A percentile compares a stretch with the other conserved stretches of the same genome.
Evolutionary conservation across 2,113 vertebrate species (phyloP).

Genomic region (Urocolius indicus): DNA sequence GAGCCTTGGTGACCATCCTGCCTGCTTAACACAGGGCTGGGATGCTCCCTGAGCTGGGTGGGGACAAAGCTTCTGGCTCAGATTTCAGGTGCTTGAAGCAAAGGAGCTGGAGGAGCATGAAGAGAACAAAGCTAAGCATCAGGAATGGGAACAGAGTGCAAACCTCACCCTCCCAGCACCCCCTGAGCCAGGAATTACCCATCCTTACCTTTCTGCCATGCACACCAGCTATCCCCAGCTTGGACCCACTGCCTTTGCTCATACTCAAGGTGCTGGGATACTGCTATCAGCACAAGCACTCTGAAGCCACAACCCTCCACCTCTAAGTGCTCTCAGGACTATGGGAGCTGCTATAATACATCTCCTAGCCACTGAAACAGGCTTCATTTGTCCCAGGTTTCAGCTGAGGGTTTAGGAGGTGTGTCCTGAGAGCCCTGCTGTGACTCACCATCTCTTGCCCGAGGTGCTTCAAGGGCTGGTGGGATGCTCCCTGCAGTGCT

Average conservation of each 20-base stretch:
- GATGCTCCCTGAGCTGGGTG: not conserved
- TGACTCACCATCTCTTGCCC: fast-evolving
- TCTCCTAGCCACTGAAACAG: not conserved
- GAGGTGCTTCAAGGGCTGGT: fast-evolving
- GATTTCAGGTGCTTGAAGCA: not conserved
- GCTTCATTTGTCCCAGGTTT: not conserved
- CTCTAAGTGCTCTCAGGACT: not conserved
- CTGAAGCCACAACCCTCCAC: too few relatives aligned
- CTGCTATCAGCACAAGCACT: not conserved
- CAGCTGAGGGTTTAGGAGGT: not conserved
- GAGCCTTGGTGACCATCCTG: not conserved
- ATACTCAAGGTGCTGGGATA: not conserved
- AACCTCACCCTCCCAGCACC: not conserved
- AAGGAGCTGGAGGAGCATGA: not conserved
- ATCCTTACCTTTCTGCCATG: not conserved
- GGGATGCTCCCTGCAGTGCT: fast-evolving
- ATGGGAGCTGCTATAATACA: not conserved
- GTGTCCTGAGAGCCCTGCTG: fast-evolving
- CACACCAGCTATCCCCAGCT: not conserved
- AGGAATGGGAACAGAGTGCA: fast-evolving
- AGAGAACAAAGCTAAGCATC: fast-evolving
- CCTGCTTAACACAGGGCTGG: not conserved
- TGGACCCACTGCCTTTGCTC: not conserved
- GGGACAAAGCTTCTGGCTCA: not conserved
- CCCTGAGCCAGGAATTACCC: not conserved